Evolutionary conservation across 2,888 invertebrate genomes (phyloP), one percentile per base, ranked within the genome.

Genomic region (Apamea epomidion): DNA sequence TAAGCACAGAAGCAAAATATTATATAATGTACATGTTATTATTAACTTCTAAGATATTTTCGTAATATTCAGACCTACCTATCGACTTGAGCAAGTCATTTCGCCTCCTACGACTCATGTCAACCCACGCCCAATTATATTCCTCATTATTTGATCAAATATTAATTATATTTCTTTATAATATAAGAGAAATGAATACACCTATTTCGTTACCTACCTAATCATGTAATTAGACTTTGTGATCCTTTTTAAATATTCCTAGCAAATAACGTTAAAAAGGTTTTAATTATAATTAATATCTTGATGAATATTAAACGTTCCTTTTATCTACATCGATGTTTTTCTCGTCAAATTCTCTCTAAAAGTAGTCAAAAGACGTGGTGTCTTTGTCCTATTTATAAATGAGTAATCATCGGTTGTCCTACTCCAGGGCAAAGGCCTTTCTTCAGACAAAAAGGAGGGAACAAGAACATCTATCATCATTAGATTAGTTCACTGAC

Each of bases 11-110:
- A 10, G 7, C 37, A 21, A 29, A 29, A 64, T 64, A 25, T 64
- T 29, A 37, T 25, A 48, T 14, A 48, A 48, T 48, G 48, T 3
- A 48, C 0, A 64, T 29, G 25, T 48, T 60, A 58, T 70, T n/a
- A 76, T 60, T 37, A 64, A 64, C 29, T 68, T 77, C 10, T 72
- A 16, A 72, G 21, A 71, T 69, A 54, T 83, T 78, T 77, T 51
- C 60, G 10, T 58, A 29, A 51, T 83, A 8, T 77, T 54, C 0
- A 1, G 7, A n/a, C 54, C 32, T 77, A 73, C 60, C 62, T 48
- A 37, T 5, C 45, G 74, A 45, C 32, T 32, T 48, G 37, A 25
- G 37, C n/a, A 21, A 16, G 32, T 70, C 48, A 58, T 70, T 64
- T 60, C 25, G 51, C 64, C 72, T 48, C 73, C 76, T 54, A 71